These are phyloP conservation scores for Stictocephala bisonia DNA, from an alignment of 2,888 invertebrate species.

Conservation along the genomic window DNA sequence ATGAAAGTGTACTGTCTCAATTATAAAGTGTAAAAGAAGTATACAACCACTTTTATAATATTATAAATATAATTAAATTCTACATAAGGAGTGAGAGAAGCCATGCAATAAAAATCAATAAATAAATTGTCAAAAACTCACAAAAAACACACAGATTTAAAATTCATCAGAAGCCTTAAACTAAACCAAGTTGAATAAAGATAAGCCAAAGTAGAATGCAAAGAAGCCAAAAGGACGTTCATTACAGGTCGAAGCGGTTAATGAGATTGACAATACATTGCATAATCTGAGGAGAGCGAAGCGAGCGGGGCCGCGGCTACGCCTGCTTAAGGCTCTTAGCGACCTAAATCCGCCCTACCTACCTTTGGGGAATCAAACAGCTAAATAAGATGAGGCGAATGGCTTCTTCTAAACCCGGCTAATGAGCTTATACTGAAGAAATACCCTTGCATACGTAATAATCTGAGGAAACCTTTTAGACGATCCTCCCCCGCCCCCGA, in stretches of 20 bases:
- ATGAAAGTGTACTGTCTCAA: too few relatives aligned
- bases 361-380: constrained; percentile 52
- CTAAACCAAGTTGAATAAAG: too few relatives aligned
- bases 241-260: constrained; percentile 21
- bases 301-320: neutral
- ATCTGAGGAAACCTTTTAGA: constrained; percentile 57
- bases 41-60: too few relatives aligned
- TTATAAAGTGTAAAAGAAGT: too few relatives aligned
- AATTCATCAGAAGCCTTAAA: too few relatives aligned
- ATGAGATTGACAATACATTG: constrained; percentile 41
- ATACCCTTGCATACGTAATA: constrained; percentile 59
- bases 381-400: constrained; percentile 50
- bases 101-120: too few relatives aligned
- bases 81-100: too few relatives aligned
- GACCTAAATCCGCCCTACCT: constrained; percentile 45
- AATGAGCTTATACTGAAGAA: constrained; percentile 59
- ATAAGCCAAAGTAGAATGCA: too few relatives aligned
- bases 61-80: too few relatives aligned
- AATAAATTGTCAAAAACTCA: too few relatives aligned
- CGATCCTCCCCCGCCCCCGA: constrained; percentile 14
- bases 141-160: too few relatives aligned
- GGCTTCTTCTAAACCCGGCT: constrained; percentile 57
- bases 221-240: neutral
- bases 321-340: constrained; percentile 47
- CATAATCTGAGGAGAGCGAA: constrained; percentile 4